Base-by-base conservation (phyloP, 1,140 invertebrate species). In the Frieseomelitta varia region DNA sequence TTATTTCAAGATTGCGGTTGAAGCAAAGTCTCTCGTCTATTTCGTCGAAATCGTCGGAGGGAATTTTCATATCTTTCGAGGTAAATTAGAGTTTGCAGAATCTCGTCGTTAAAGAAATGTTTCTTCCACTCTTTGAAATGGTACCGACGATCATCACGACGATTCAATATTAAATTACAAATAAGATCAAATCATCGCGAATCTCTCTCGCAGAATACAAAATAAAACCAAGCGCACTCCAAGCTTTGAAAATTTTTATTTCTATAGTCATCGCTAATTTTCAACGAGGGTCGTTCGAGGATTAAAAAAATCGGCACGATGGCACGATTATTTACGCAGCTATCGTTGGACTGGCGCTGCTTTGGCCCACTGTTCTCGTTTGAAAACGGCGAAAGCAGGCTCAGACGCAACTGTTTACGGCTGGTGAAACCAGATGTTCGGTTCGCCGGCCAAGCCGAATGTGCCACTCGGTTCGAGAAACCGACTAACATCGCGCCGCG, bases 371-470 rank as follows among this genome's bases (percentile, higher is more conserved):
- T 77, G 79, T 73, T 71, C 72, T 77, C 72, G 27, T 51, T 27
- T 61, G 47, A 55, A 24, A 55, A 58, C 79, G 86, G 19, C 34
- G 55, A 69, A 79, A 86, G 61, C 63, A 53, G 63, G 75, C 56
- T 74, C 80, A 34, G 61, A 55, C 27, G 68, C 67, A 39, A 88
- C 81, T 86, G 84, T 86, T 89, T 88, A 88, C 63, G 39, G 58
- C 63, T 65, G 56, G 63, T 73, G 65, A 81, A 88, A 71, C 80
- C 84, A 89, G 88, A 88, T 88, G 88, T 88, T 88, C 81, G 81
- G 77, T 84, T 86, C 74, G 27, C 79, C 81, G 79, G n/a, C 55
- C 34, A 4, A 24, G 69, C 67, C 75, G 65, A 81, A 85, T 65
- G 69, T 74, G 68, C 58, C 65, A 81, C 83, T 88, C 83, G 75